Base-by-base conservation (phyloP, 2,113 vertebrate species). In the Xiphophorus couchianus region DNA sequence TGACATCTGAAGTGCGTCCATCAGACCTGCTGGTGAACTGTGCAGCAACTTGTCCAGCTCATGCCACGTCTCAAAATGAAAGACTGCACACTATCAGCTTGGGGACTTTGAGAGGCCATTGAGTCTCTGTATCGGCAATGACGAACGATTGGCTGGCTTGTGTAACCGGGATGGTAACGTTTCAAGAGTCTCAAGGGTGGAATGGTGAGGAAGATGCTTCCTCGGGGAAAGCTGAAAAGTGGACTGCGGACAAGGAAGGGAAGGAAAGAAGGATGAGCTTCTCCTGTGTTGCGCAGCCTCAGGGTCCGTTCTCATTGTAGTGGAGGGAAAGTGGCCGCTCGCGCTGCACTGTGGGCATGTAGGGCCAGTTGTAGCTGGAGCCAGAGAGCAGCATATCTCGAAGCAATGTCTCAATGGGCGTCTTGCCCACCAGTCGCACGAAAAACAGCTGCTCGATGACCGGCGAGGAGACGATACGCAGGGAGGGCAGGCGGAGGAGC, bases 371-470 rank as follows among this genome's bases (percentile, higher is more conserved):
- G 93, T 96, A 95, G 91, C 94, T 94, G 87, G 95, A 95, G 3
- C 96, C 96, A 0, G 96, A 96, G 0, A 97, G 93, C 63, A 97
- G 93, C 96, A 97, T 96, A 92, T 97, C 96, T 0, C 96, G 93
- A 3, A 97, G 95, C 62, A 97, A 92, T 19, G 96, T 96, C 92
- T 97, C 96, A 71, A 97, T 97, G 80, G 96, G 96, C 0, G 96
- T 97, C 91, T 97, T 96, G 48, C 96, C 96, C 0, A 97, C 96
- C 74, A 96, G 89, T 5, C 95, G 95, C 63, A 96, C 95, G 27
- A 97, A 97, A 85, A 97, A 97, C 73, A 97, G 94, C 90, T 96
- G 96, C 89, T 97, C 96, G 44, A 97, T 96, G 86, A 96, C 96
- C 0, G 96, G 95, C 0, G 96, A 96, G 0, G 96, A 96, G 77